Conservation (phyloP, 2,888 invertebrate species). For the Mechanitis messenoides region DNA sequence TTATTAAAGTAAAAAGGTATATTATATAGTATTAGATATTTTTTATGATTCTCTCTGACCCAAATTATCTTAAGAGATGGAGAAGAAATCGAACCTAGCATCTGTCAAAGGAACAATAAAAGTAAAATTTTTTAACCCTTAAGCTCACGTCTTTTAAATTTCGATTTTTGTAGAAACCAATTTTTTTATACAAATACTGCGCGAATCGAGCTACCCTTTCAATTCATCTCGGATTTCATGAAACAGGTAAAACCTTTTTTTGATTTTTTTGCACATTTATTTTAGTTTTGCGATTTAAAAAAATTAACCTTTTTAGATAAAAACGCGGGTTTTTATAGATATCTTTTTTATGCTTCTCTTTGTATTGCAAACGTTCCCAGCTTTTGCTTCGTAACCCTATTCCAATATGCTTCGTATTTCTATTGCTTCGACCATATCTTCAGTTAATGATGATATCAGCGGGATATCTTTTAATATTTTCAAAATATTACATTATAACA, state of each 20-base stretch:
- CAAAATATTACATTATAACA: constrained; percentile 60
- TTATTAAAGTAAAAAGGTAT: background rate
- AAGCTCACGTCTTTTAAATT: constrained; percentile 64
- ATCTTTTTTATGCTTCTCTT: constrained; percentile 67
- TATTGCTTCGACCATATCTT: constrained; percentile 51
- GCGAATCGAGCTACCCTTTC: constrained; percentile 70
- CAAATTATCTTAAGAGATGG: constrained; percentile 56
- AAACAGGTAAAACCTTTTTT: constrained; percentile 72
- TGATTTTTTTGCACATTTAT: constrained; percentile 60
- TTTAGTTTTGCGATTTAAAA: constrained; percentile 60
- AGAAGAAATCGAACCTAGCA: constrained; percentile 57
- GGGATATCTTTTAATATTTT: constrained; percentile 64
- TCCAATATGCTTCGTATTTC: too few relatives aligned
- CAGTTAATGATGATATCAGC: constrained; percentile 64
- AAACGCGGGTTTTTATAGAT: constrained; percentile 61
- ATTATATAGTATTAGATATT: background rate
- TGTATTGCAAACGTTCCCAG: constrained; percentile 72
- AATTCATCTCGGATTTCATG: constrained; percentile 70
- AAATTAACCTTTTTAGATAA: constrained; percentile 60
- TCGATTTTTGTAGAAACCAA: constrained; percentile 54
- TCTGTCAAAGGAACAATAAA: constrained; percentile 55
- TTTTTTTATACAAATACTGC: constrained; percentile 54
- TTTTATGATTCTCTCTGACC: constrained; percentile 44
- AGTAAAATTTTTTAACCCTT: constrained; percentile 66
- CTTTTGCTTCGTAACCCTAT: constrained; percentile 30